A percentile compares a stretch with the other conserved stretches of the same genome.
Evolutionary conservation across 2,113 vertebrate genomes (phyloP).

Genomic region (Chamaea fasciata): DNA sequence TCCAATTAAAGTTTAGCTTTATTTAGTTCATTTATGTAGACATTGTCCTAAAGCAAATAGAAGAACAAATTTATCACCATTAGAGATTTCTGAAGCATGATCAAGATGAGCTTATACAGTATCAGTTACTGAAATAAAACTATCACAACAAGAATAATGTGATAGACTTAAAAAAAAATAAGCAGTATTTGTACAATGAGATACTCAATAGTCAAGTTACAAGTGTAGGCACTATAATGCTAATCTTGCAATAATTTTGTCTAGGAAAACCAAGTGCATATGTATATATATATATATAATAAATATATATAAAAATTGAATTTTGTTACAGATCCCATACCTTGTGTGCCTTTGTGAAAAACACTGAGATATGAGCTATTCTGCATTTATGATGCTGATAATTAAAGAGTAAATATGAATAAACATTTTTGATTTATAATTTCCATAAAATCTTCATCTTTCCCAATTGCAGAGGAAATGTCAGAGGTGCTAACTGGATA

Average conservation of each 20-base stretch:
- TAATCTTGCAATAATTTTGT: not conserved
- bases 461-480: not conserved
- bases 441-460: not conserved
- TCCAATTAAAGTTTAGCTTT: slow-evolving; percentile 53
- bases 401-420: not conserved
- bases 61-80: slow-evolving; percentile 8
- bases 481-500: not conserved
- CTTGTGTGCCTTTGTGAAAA: not conserved
- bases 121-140: slow-evolving; percentile 19
- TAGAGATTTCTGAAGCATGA: slow-evolving; percentile 10
- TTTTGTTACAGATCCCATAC: not conserved
- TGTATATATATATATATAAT: too few species aligned
- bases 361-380: not conserved
- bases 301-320: not conserved
- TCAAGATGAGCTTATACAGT: not conserved
- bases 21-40: slow-evolving; percentile 36
- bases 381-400: not conserved
- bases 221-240: not conserved
- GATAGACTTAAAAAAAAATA: not conserved
- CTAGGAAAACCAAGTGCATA: not conserved
- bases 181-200: not conserved
- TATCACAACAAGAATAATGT: not conserved
- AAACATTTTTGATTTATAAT: not conserved
- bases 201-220: not conserved
- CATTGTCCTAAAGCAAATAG: slow-evolving; percentile 24